These are phyloP conservation scores for Lepidurus packardi DNA, from an alignment of 1,140 invertebrate genomes.

Conservation along the genomic window DNA sequence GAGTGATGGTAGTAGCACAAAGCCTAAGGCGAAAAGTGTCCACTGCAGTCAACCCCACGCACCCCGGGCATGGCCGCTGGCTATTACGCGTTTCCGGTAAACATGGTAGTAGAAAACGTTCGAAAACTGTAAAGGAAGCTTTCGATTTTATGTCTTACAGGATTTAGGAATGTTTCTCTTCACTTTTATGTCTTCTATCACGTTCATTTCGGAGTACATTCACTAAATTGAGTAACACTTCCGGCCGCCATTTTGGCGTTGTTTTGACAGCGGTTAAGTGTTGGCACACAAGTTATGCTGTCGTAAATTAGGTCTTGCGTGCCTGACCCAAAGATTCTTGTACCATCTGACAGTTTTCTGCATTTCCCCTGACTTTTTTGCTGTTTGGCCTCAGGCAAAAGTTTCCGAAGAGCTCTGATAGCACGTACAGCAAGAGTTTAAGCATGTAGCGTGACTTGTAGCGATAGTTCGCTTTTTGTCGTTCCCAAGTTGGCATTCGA, in stretches of 20 bases:
- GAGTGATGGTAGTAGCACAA: not conserved
- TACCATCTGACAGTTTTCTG: not conserved
- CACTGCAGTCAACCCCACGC: not conserved
- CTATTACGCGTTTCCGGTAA: not conserved
- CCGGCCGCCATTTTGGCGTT: not conserved
- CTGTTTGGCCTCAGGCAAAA: not conserved
- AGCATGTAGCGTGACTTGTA: constrained; percentile 8
- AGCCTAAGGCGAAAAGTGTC: not conserved
- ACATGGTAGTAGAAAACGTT: too few species aligned
- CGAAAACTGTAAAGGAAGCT: too few species aligned
- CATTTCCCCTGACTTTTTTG: too few species aligned
- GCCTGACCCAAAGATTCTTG: not conserved
- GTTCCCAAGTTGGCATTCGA: not conserved
- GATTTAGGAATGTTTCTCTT: too few species aligned
- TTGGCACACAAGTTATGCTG: not conserved
- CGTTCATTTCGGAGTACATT: not conserved
- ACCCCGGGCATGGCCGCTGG: not conserved
- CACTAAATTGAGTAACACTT: not conserved
- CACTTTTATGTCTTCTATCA: not conserved
- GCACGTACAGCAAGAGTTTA: not conserved
- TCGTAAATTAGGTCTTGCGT: not conserved
- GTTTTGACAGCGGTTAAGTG: not conserved
- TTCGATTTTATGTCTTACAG: too few species aligned
- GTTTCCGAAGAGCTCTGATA: not conserved
- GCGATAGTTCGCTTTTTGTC: not conserved